These are phyloP conservation scores for Falco berigora DNA, from an alignment of 2,797 vertebrate genomes.

Conservation along the genomic window DNA sequence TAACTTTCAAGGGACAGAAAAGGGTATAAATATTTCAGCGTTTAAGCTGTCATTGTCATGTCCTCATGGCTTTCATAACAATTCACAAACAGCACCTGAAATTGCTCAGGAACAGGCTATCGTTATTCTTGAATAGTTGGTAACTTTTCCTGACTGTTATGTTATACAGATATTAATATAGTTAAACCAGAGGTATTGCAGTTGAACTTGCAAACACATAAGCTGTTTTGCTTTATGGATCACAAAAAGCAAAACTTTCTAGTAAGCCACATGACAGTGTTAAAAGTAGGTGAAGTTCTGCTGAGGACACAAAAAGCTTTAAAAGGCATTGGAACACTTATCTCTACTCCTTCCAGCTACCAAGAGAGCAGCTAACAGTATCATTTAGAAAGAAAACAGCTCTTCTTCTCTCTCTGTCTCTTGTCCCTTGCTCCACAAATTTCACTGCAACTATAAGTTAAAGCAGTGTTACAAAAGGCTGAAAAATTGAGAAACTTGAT, in stretches of 20 bases:
- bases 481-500: background rate
- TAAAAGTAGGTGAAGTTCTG: background rate
- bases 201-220: background rate
- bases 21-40: background rate
- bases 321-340: background rate
- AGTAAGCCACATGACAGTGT: background rate
- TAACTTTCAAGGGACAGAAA: background rate
- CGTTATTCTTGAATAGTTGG: background rate
- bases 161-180: background rate
- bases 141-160: background rate
- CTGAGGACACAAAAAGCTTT: background rate
- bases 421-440: background rate
- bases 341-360: background rate
- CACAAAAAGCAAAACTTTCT: background rate
- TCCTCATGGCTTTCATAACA: background rate
- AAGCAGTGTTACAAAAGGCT: background rate
- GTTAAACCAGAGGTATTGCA: background rate
- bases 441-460: background rate
- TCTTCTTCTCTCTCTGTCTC: background rate
- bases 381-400: background rate
- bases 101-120: background rate
- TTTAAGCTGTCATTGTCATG: background rate
- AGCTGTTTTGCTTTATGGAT: background rate
- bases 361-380: background rate
- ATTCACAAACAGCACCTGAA: background rate